Evolutionary conservation across 2,797 vertebrate species (phyloP), one percentile per base, ranked within the genome.

Genomic region (Chrosomus eos): DNA sequence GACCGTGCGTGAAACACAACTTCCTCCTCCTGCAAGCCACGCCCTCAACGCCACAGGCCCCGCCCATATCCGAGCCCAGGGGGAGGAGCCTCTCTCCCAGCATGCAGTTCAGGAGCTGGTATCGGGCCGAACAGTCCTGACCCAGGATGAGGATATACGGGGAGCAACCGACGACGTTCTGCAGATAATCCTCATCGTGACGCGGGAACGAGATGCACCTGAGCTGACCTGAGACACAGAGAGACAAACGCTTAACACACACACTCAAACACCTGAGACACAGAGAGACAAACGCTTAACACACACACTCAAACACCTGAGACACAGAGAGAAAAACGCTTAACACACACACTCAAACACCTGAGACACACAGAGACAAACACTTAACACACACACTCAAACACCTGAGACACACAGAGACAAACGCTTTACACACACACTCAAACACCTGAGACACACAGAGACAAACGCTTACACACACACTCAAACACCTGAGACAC

Each of bases 61-160:
- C 88, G 71, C 93, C 95, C 40, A 92, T 93, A 85, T 93, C 91
- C 0, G 91, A 88, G 51, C 94, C 93, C 76, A 95, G 90, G 0
- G 98, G 97, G 66, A 99, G 94, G 88, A 99, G 94, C 89, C 94
- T 94, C 87, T 96, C 96, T 14, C 97, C 98, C 89, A 99, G 89
- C 2, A 99, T 94, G 78, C 95, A 93, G 93, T 99, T 99, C 36
- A 99, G 94, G 62, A 99, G 94, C 90, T 94, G 96, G 90, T 97
- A 95, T 75, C 97, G 97, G 86, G 96, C 96, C 2, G 91, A 89
- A 48, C 97, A 99, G 91, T 96, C 96, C 95, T 99, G 97, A 82
- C 98, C 98, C 33, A 99, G 95, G 31, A 99, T 92, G 85, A 99
- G 88, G 82, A 99, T 94, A 92, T 96, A 98, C 0, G 97, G 97